phyloP scores from a whole-genome alignment of 2,888 invertebrate genomes.

The Steinernema scapterisci region DNA sequence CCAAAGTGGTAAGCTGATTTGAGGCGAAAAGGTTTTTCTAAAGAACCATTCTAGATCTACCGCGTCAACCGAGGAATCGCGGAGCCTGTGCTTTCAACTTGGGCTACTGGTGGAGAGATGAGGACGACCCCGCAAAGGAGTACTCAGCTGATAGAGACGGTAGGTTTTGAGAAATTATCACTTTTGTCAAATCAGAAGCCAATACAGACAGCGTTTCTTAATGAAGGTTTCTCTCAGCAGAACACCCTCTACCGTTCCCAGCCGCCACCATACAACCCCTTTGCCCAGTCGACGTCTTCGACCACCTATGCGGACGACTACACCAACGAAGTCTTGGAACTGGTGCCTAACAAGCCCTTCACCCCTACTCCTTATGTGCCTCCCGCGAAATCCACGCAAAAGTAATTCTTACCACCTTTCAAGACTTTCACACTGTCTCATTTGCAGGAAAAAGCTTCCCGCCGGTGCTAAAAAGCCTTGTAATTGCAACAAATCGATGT shows the following conservation, averaged over 20 bases:
- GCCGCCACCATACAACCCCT: not conserved
- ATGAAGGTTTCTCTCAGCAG: not conserved
- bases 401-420: slow-evolving; percentile 18
- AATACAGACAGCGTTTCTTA: no score
- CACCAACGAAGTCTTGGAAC: not conserved
- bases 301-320: not conserved
- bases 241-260: slow-evolving; percentile 13
- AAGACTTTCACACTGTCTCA: not conserved
- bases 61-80: not conserved
- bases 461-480: slow-evolving; percentile 79
- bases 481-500: slow-evolving; percentile 98
- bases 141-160: slow-evolving; percentile 11
- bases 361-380: not conserved
- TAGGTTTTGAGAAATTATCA: not conserved
- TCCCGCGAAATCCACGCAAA: not conserved
- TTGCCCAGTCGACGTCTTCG: not conserved
- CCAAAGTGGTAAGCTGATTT: not conserved
- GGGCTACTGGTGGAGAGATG: not conserved
- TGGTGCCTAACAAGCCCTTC: not conserved
- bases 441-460: slow-evolving; percentile 39
- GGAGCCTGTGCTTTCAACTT: not conserved
- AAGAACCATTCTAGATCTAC: not conserved
- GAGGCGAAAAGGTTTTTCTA: not conserved
- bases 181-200: not conserved
- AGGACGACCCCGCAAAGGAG: not conserved